These are phyloP conservation scores for Eciton burchellii DNA, from an alignment of 1,140 invertebrate species.

Conservation along the genomic window DNA sequence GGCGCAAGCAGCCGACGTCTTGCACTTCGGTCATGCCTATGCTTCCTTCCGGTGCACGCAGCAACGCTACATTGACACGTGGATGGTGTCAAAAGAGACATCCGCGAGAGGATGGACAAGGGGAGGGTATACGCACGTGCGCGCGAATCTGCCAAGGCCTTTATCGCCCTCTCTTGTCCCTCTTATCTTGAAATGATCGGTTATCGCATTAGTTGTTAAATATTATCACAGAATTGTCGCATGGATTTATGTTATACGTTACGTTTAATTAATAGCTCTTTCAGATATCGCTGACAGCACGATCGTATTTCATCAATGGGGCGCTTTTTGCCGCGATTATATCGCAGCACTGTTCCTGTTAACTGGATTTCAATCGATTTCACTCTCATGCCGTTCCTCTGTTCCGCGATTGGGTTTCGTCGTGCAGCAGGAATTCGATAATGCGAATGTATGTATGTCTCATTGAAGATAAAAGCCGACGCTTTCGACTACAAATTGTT, in stretches of 20 bases:
- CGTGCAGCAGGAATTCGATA: not conserved
- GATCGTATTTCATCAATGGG: not conserved
- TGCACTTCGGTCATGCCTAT: slow-evolving; percentile 55
- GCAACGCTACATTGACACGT: slow-evolving; percentile 70
- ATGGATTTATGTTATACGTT: slow-evolving; percentile 7
- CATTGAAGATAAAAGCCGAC: not conserved
- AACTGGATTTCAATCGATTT: slow-evolving; percentile 36
- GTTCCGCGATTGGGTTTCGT: slow-evolving; percentile 34
- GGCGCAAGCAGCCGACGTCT: slow-evolving; percentile 69
- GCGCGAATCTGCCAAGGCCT: not conserved
- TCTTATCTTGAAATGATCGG: slow-evolving; percentile 13
- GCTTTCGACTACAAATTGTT: slow-evolving; percentile 25
- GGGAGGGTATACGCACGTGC: not conserved
- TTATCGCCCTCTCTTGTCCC: not conserved
- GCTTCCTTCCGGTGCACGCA: slow-evolving; percentile 76
- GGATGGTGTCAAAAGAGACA: slow-evolving; percentile 70
- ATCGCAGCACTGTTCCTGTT: not conserved
- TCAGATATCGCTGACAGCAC: not conserved
- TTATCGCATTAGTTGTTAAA: not conserved
- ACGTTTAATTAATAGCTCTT: not conserved
- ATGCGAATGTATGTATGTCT: slow-evolving; percentile 15
- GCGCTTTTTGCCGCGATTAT: slow-evolving; percentile 1
- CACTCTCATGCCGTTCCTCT: too few species aligned
- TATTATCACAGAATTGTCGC: not conserved
- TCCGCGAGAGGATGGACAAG: not conserved